phyloP scores from a whole-genome alignment of 2,113 vertebrate genomes.

The Pontoporia blainvillei region DNA sequence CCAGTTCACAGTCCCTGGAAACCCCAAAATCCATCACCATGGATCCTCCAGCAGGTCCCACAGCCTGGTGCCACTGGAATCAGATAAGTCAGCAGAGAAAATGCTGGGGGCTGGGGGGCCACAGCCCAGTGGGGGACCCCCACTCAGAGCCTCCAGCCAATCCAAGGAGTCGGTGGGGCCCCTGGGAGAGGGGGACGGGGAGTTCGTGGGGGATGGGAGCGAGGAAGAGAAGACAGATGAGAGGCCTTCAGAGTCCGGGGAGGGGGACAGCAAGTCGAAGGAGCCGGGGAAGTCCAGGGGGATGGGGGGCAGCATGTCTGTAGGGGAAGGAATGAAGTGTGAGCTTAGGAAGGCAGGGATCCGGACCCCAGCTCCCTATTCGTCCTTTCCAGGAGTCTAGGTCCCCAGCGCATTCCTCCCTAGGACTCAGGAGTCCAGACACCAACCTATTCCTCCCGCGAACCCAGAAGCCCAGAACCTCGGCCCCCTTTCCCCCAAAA shows the following conservation, averaged over 20 bases:
- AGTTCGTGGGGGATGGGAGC: conserved; percentile 81
- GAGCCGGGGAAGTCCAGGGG: conserved; percentile 78
- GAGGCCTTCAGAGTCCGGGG: conserved; percentile 75
- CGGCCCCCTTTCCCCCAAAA: not conserved
- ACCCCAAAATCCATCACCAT: conserved; percentile 77
- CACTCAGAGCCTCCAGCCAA: conserved; percentile 88
- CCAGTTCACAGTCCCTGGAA: not conserved
- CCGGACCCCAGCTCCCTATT: not conserved
- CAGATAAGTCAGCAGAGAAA: conserved; percentile 86
- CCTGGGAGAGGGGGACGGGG: conserved; percentile 69
- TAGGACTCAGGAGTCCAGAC: not conserved
- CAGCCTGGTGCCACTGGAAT: conserved; percentile 85
- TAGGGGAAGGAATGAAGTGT: conserved; percentile 11
- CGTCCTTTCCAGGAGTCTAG: not conserved
- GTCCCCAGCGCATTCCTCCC: not conserved
- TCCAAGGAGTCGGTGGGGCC: conserved; percentile 86
- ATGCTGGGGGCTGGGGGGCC: conserved; percentile 86
- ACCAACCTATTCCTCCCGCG: not conserved
- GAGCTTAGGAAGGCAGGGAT: not conserved
- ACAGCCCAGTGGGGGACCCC: conserved; percentile 80
- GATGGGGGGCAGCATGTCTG: conserved; percentile 55
- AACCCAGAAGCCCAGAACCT: not conserved
- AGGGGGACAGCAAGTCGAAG: conserved; percentile 76
- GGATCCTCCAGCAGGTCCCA: conserved; percentile 90
- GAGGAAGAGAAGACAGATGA: conserved; percentile 83